Conservation (phyloP, 2,888 invertebrate genomes). For the Sphaeridia pumilis region DNA sequence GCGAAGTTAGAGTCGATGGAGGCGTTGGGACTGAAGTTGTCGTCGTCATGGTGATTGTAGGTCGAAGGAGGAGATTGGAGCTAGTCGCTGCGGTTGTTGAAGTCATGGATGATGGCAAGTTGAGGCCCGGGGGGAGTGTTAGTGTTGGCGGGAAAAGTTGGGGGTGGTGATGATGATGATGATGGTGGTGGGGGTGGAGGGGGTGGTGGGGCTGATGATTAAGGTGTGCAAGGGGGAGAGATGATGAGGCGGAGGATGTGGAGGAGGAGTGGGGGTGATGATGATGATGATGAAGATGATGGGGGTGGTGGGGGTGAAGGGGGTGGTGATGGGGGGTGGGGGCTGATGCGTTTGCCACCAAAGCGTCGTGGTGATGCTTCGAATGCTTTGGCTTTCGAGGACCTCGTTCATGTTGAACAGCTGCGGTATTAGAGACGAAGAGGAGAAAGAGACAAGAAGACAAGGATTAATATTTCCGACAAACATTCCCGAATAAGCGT, state of each 20-base stretch:
- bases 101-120: not conserved
- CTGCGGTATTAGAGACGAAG: slow-evolving; percentile 43
- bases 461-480: not conserved
- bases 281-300: slow-evolving; percentile 38
- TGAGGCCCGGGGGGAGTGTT: not conserved
- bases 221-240: not conserved
- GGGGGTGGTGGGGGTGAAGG: slow-evolving; percentile 37
- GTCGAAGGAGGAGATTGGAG: slow-evolving; percentile 43
- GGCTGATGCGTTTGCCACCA: slow-evolving; percentile 8
- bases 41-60: not conserved
- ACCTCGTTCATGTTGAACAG: slow-evolving; percentile 93
- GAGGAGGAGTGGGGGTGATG: slow-evolving; percentile 1
- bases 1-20: slow-evolving; percentile 29
- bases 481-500: not conserved
- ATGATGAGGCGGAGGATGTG: not conserved
- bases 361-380: slow-evolving; percentile 15
- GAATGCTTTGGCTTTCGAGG: slow-evolving; percentile 80
- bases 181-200: not conserved
- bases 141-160: no score
- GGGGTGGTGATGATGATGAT: not conserved
- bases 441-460: not conserved
- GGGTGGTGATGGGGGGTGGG: slow-evolving; percentile 13
- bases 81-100: slow-evolving; percentile 25
- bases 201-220: not conserved
- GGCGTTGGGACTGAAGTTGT: slow-evolving; percentile 15